Evolutionary conservation across 2,797 vertebrate species (phyloP), one percentile per base, ranked within the genome.

Genomic region (Triplophysa bombifrons): DNA sequence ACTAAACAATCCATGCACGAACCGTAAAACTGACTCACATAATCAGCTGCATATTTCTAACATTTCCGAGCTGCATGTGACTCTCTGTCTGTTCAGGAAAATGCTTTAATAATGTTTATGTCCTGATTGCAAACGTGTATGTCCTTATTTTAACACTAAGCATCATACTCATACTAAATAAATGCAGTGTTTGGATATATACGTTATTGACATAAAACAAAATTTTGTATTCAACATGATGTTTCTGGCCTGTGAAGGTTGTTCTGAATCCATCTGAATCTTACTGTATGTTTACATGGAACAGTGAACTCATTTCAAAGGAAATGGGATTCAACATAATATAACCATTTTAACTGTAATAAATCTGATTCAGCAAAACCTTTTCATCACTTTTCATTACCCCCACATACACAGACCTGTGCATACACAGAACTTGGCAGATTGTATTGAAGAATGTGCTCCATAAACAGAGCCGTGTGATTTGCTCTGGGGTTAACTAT

Each of bases 401-500:
- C n/a, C 14, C 30, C 61, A 63, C 61, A 53, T 44, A 44, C 30
- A 69, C 44, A 17, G 41, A 58, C 30, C n/a, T 8, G 22, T 69
- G 41, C 44, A 48, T 10, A 0, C 30, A 38, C 46, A 58, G 30
- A 56, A 19, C 34, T 70, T 60, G 8, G n/a, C 67, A 27, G 76
- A 58, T 17, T 48, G 34, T 70, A 71, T 27, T 41, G 55, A 78
- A 53, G 4, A 66, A 63, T 71, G 68, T 53, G 68, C 41, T 73
- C 53, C 30, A 65, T 20, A 70, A 65, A 65, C 53, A 38, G 12
- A 65, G 30, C 66, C 3, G 25, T 65, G 65, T 67, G 41, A 74
- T 78, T 81, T 78, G 61, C 75, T 78, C 46, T 72, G 53, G 69
- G 74, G 80, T 82, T 82, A 82, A 82, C 61, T 71, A 71, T 81